Evolutionary conservation across 2,888 invertebrate genomes (phyloP).

Genomic region (Ormyrus thymus): DNA sequence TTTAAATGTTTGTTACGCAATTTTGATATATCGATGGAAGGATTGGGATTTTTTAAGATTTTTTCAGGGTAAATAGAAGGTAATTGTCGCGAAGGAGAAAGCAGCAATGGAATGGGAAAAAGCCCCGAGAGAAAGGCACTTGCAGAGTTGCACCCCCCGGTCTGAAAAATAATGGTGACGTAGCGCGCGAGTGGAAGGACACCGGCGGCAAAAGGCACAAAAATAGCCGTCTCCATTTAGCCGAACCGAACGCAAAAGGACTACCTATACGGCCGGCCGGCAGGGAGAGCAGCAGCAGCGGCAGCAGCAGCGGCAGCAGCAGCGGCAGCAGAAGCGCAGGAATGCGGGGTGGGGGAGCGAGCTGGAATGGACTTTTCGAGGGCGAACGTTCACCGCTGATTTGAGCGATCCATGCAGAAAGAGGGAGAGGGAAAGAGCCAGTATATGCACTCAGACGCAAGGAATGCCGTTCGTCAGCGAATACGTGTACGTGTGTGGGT

Average conservation of each 20-base stretch:
- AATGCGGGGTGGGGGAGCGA: not conserved
- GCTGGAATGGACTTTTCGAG: slow-evolving; percentile 47
- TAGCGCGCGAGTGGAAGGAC: no score
- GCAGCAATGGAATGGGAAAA: no score
- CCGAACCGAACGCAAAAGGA: not conserved
- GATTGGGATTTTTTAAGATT: no score
- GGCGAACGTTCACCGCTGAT: slow-evolving; percentile 51
- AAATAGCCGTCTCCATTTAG: slow-evolving; percentile 20
- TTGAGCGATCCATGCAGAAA: slow-evolving; percentile 40
- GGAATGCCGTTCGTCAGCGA: slow-evolving; percentile 39
- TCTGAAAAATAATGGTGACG: no score
- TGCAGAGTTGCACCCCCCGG: no score
- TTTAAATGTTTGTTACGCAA: no score
- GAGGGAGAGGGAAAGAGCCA: slow-evolving; percentile 3
- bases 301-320: no score
- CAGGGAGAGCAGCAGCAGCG: no score
- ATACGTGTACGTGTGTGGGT: slow-evolving; percentile 23
- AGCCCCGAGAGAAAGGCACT: no score
- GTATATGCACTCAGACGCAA: not conserved
- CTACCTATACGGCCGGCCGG: not conserved
- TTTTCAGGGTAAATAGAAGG: no score
- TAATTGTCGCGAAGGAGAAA: no score
- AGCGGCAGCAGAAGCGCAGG: not conserved
- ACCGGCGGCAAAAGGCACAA: not conserved
- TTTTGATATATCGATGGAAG: no score